Percentiles rank a stretch among this genome's conserved stretches.
These are phyloP conservation scores for Drosophila ananassae DNA, from an alignment of 1,140 invertebrate genomes.

Conservation along the genomic window DNA sequence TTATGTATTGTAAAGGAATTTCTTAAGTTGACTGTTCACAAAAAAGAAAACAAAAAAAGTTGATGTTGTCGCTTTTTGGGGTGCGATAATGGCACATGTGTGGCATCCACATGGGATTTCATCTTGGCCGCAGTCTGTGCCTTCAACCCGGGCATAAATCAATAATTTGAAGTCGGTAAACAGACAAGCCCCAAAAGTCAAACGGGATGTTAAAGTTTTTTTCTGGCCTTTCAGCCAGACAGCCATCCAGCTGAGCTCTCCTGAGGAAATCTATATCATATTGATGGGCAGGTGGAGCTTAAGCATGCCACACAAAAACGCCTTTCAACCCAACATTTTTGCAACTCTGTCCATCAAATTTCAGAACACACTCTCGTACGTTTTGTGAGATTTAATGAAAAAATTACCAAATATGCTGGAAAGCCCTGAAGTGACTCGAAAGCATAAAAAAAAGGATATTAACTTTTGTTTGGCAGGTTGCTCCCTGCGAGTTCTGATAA, in stretches of 20 bases:
- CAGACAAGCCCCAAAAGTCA: conserved; percentile 21
- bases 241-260: conserved; percentile 8
- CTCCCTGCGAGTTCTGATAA: conserved; percentile 42
- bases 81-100: conserved; percentile 75
- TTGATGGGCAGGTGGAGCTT: conserved; percentile 13
- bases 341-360: neutral
- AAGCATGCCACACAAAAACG: conserved; percentile 15
- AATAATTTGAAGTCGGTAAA: conserved; percentile 55
- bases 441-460: conserved; percentile 58
- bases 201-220: conserved; percentile 39
- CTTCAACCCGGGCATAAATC: conserved; percentile 63
- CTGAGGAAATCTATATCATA: conserved; percentile 25
- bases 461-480: conserved; percentile 49
- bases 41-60: conserved; percentile 9
- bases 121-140: conserved; percentile 52
- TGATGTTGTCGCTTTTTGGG: conserved; percentile 19
- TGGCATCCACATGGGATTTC: conserved; percentile 64
- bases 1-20: conserved; percentile 56
- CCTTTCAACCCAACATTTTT: conserved; percentile 12
- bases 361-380: conserved; percentile 9
- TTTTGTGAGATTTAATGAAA: conserved; percentile 42
- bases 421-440: conserved; percentile 31
- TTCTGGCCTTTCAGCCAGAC: conserved; percentile 24
- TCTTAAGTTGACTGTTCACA: conserved; percentile 51
- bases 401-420: conserved; percentile 40